Evolutionary conservation across 2,888 invertebrate species (phyloP).

Genomic region (Sphinx pinastri): DNA sequence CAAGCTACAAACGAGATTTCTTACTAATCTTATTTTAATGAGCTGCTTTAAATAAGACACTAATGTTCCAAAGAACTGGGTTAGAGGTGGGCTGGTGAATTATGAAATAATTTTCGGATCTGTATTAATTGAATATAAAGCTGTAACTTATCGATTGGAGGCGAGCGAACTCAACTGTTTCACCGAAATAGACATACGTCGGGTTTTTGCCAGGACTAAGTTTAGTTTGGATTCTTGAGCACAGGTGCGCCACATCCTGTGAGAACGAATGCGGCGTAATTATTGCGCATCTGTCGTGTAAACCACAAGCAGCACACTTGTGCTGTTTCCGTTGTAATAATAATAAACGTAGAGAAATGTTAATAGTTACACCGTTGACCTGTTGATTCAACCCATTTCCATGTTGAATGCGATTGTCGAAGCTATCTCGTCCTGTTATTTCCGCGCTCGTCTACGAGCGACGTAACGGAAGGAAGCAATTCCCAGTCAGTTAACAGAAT

Average conservation of each 20-base stretch:
- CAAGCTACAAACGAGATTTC: too few relatives aligned
- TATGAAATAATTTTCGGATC: background rate
- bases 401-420: slow-evolving; percentile 67
- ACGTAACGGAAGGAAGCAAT: slow-evolving; percentile 78
- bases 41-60: background rate
- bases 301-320: slow-evolving; percentile 23
- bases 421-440: slow-evolving; percentile 72
- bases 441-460: slow-evolving; percentile 63
- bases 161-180: slow-evolving; percentile 30
- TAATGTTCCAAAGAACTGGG: background rate
- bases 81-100: background rate
- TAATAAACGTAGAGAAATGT: slow-evolving; percentile 33
- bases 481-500: slow-evolving; percentile 67
- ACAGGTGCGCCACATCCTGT: slow-evolving; percentile 80
- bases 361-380: slow-evolving; percentile 56
- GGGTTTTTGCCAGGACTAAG: slow-evolving; percentile 66
- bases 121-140: too few relatives aligned
- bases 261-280: slow-evolving; percentile 62
- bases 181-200: slow-evolving; percentile 41
- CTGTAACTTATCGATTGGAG: slow-evolving; percentile 3
- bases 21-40: background rate
- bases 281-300: slow-evolving; percentile 70
- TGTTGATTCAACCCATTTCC: slow-evolving; percentile 79
- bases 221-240: slow-evolving; percentile 56
- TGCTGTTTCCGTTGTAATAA: slow-evolving; percentile 18